Base-by-base conservation (phyloP, 2,888 invertebrate species). In the Phalera bucephala region DNA sequence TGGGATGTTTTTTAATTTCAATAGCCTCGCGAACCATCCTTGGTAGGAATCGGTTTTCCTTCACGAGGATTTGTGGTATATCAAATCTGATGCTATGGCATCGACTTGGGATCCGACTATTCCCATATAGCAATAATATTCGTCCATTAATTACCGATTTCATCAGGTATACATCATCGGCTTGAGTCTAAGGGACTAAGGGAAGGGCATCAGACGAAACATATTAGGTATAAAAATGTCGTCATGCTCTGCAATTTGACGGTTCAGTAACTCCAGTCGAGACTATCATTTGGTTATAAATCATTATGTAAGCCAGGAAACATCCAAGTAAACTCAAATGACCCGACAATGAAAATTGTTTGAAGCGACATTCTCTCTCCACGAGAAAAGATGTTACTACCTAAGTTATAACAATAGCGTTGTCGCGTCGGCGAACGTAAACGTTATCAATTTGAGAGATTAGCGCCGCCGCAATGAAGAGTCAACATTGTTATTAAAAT, bases 401-500 rank as follows among this genome's bases (percentile, higher is more conserved):
- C 40, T 43, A 29, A 26, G 33, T 38, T 36, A 33, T 22, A 40
- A 45, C 38, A 33, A 33, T 34, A 41, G 13, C 21, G 21, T 29
- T 31, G 9, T 20, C 17, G 25, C 22, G 33, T 17, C 9, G 30
- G 28, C 28, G 34, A 27, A 38, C 25, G 21, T 39, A 29, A 35
- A 37, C 21, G 44, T 45, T 53, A 54, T 58, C 50, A 46, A 38
- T 38, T 36, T 31, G n/a, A 31, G 19, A 44, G 56, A 55, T 56
- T 47, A 59, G 23, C 33, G 39, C 23, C 33, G 39, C 23, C 44
- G 31, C 51, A 42, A 41, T 25, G 29, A 28, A 46, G 28, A 42
- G 39, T 31, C 25, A 47, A 59, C 42, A 41, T 28, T 17, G 14
- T 31, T 25, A 36, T 31, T 39, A 21, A 54, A 43, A 50, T 34